Base-by-base conservation (phyloP, 2,797 vertebrate genomes). In the Gastrophryne carolinensis region DNA sequence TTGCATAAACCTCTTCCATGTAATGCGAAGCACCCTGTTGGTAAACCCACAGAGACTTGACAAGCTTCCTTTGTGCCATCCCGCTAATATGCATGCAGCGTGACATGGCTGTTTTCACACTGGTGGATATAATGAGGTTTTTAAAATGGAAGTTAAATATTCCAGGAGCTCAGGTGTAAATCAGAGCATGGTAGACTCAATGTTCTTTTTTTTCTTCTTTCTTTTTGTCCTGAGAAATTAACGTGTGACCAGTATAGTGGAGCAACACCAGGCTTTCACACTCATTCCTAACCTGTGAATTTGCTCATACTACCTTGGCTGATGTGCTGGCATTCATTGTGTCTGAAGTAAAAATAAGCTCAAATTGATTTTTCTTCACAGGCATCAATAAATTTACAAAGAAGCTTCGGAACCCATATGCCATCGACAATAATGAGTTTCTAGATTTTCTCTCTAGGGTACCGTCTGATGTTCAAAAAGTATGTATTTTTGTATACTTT, bases 301-400 rank as follows among this genome's bases (percentile, higher is more conserved):
- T 73, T 57, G 72, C 72, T 73, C 72, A 64, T 60, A 54, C 57
- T 44, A 52, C 52, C 37, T 56, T 21, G 41, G 50, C 17, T 50
- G 49, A 57, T 66, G 27, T 66, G 62, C 39, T 35, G 37, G 58
- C 47, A 72, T 62, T 56, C 29, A 64, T 56, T 73, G 49, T 58
- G 53, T 73, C 32, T 64, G 35, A 72, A 79, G 35, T 52, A 26
- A 49, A 68, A 72, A 62, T 12, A 2, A 5, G 11, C 52, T 11
- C 1, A 2, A 2, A 79, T 70, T 61, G 78, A 76, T 83, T 81
- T 39, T 75, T 75, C 79, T 86, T 80, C 84, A 47, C 88, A 99
- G 98, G 98, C 83, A 90, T 98, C 91, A 94, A 97, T 91, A 98
- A 95, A 93, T 98, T 99, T 89, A 96, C 96, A 80, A 98, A 96